Conservation (phyloP, 2,797 vertebrate species). For the Peromyscus attwateri region DNA sequence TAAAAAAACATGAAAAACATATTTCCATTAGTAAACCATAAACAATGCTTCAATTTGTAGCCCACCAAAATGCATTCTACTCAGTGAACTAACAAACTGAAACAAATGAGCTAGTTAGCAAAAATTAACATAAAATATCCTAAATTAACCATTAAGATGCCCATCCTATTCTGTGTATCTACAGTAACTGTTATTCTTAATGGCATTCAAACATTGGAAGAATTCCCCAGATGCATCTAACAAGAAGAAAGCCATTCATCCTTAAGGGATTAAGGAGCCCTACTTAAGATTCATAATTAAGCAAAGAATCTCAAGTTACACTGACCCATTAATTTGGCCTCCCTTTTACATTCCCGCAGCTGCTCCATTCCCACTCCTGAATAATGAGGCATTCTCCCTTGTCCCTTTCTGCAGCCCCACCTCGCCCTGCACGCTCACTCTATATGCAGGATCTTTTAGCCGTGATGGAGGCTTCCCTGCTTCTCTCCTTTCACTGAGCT, state of each 20-base stretch:
- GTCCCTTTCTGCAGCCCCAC: conserved; percentile 45
- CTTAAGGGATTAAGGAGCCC: conserved; percentile 10
- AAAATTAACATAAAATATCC: conserved; percentile 52
- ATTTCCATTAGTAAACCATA: conserved; percentile 51
- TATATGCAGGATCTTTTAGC: conserved; percentile 49
- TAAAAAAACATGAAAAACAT: conserved; percentile 52
- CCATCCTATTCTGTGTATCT: conserved; percentile 52
- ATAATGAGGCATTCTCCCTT: conserved; percentile 52
- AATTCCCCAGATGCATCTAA: conserved; percentile 50
- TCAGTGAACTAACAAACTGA: conserved; percentile 49
- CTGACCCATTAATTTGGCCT: conserved; percentile 58
- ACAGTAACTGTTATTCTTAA: conserved; percentile 58
- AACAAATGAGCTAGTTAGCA: conserved; percentile 58
- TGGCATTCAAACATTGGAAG: neutral
- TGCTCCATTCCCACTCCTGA: conserved; percentile 12
- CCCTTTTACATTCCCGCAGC: conserved; percentile 6
- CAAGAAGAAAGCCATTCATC: conserved; percentile 58
- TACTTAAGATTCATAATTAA: conserved; percentile 69
- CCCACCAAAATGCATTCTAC: conserved; percentile 62
- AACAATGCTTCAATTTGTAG: conserved; percentile 53
- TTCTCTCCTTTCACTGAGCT: conserved; percentile 45
- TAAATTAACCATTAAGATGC: conserved; percentile 55
- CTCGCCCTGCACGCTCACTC: neutral
- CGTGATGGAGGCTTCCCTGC: neutral
- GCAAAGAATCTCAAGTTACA: conserved; percentile 68